A percentile compares a stretch with the other conserved stretches of the same genome.
Evolutionary conservation across 2,113 vertebrate species (phyloP).

Genomic region (Hystrix cristata): DNA sequence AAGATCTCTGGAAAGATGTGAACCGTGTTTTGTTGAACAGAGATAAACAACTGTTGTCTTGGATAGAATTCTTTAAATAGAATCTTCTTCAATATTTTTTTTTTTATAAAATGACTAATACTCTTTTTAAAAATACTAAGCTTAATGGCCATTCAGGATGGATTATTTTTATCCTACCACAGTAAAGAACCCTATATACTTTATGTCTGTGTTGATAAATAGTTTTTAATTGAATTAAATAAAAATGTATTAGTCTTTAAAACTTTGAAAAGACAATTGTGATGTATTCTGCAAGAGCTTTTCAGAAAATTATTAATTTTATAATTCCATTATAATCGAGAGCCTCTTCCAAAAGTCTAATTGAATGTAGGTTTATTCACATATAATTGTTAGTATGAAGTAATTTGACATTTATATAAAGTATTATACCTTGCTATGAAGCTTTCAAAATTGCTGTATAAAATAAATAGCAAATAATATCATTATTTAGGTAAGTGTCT

Average conservation of each 20-base stretch:
- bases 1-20: constrained; percentile 61
- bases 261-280: not conserved
- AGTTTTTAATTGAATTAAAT: constrained; percentile 39
- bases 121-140: constrained; percentile 20
- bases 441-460: not conserved
- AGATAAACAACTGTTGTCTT: constrained; percentile 61
- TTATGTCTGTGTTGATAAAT: not conserved
- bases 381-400: not conserved
- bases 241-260: not conserved
- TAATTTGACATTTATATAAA: not conserved
- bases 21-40: constrained; percentile 4
- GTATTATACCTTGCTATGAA: not conserved
- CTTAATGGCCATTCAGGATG: not conserved
- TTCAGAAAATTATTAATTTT: constrained; percentile 36
- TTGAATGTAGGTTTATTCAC: not conserved
- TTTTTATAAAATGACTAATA: not conserved
- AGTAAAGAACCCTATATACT: not conserved
- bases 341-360: not conserved
- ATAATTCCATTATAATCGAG: not conserved
- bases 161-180: not conserved
- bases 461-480: not conserved
- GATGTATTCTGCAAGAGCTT: not conserved
- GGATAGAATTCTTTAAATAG: constrained; percentile 48
- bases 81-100: not conserved
- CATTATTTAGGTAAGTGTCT: not conserved